phyloP scores from a whole-genome alignment of 2,797 vertebrate species.

The Rhinophrynus dorsalis region DNA sequence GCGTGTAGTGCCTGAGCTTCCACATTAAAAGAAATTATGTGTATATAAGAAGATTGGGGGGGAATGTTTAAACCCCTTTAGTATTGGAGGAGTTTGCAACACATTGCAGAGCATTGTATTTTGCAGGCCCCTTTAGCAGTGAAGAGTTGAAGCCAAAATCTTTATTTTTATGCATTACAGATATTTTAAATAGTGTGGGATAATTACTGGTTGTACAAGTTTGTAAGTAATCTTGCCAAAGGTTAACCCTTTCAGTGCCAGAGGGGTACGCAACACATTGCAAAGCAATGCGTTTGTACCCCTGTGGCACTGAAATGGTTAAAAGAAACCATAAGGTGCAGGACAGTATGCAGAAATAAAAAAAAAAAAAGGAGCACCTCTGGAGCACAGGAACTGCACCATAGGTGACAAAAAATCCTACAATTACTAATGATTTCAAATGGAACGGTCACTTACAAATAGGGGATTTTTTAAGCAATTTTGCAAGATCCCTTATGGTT shows the following conservation, averaged over 20 bases:
- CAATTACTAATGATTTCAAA: too few species aligned
- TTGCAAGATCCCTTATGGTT: too few species aligned
- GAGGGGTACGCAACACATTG: too few species aligned
- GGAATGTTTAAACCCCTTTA: slow-evolving; percentile 60
- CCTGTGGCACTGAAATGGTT: too few species aligned
- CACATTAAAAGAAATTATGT: slow-evolving; percentile 75
- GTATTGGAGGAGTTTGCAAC: neutral
- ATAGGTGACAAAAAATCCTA: too few species aligned
- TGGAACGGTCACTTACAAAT: too few species aligned
- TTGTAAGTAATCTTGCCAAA: slow-evolving; percentile 99
- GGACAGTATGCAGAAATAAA: too few species aligned
- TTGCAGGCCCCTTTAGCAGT: slow-evolving; percentile 3
- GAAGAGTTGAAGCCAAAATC: slow-evolving; percentile 90
- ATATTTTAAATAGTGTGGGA: slow-evolving; percentile 99
- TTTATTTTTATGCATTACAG: slow-evolving; percentile 99
- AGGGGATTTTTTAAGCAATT: too few species aligned
- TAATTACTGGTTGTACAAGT: slow-evolving; percentile 86
- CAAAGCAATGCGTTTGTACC: too few species aligned
- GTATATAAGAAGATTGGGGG: slow-evolving; percentile 65
- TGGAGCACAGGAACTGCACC: too few species aligned
- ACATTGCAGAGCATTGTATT: neutral
- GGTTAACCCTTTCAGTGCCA: too few species aligned
- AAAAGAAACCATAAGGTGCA: slow-evolving; percentile 72
- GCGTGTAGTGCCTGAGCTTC: slow-evolving; percentile 74
- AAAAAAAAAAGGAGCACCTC: too few species aligned